Base-by-base conservation (phyloP, 1,140 invertebrate species). In the Pantala flavescens region DNA sequence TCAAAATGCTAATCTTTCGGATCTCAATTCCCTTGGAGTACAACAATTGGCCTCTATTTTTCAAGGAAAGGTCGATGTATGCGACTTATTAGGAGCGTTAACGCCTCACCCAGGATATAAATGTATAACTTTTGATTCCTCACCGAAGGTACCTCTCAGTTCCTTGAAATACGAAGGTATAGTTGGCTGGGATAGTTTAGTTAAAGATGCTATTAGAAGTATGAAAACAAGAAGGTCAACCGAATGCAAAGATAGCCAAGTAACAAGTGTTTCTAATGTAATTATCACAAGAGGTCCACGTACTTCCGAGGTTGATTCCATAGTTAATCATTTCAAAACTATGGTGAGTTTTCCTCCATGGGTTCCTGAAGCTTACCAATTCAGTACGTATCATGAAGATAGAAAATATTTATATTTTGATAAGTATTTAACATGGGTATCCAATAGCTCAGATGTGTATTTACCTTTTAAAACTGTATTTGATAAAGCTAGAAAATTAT, bases 21-120 rank as follows among this genome's bases (percentile, higher is more conserved):
- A 86, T 70, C 80, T 86, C 14, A 87, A 87, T 77, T 77, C 79
- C 14, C 42, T 87, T 1, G 84, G 86, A 23, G 81, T 83, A 7
- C 81, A 83, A 73, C 85, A 87, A 77, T 72, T 87, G 43, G 76
- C 80, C 0, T 81, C 84, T 16, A 70, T 83, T 43, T 83, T 85
- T 73, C 71, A 36, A 19, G 28, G 21, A 55, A 72, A 43, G 70
- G 80, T 76, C 21, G 43, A 43, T 21, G 55, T 81, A 7, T 78
- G 80, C 76, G 79, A 80, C 43, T 77, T 86, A 24, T 72, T 82
- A 43, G 82, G 80, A 24, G 79, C 81, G 21, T 74, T 86, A 24
- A 80, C 81, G 19, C 78, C 83, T 0, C 84, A 87, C 79, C 83
- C 85, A 0, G 79, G 76, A 63, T 86, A 83, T 75, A 86, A 85